Evolutionary conservation across 2,888 invertebrate species (phyloP), one percentile per base, ranked within the genome.

Genomic region (Monoplex corrugatus): DNA sequence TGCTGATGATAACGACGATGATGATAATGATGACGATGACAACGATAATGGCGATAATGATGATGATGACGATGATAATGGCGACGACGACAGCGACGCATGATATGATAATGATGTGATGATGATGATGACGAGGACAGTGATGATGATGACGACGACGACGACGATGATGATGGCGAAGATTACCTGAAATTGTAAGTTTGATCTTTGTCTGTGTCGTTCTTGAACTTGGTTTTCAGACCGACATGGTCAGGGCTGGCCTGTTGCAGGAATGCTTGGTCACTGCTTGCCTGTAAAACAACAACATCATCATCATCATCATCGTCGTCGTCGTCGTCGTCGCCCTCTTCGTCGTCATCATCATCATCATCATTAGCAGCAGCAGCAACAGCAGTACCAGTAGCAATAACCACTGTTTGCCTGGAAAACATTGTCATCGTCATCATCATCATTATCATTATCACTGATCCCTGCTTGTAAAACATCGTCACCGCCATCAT

Each of bases 171-270:
- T 86, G n/a, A n/a, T n/a, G n/a, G n/a, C n/a, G n/a, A n/a, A n/a
- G n/a, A n/a, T n/a, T 86, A 86, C 68, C 86, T 75, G 78, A 87
- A 87, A 35, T 72, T 75, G 78, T 75, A 87, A 32, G 78, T 87
- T 40, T 87, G 50, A 38, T 35, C 45, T 50, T 78, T 78, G 38
- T 75, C 45, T 35, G 87, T 50, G 50, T 50, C 87, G n/a, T 75
- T 87, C 43, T 32, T 40, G 78, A 78, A 75, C 45, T 78, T 32
- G 13, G 78, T 78, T 38, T 87, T 78, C 40, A 87, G 78, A 16
- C 75, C 45, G 2, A 50, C 1, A 13, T 87, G 45, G 2, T 87
- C 78, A 6, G 43, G 43, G 13, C 16, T 5, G 28, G 13, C 40
- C 23, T 19, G 10, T 0, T 80, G 19, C 43, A 10, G 5, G 28